Percentiles rank a stretch among this genome's conserved stretches.
Evolutionary conservation across 2,113 vertebrate species (phyloP).

Genomic region (Bucco capensis): DNA sequence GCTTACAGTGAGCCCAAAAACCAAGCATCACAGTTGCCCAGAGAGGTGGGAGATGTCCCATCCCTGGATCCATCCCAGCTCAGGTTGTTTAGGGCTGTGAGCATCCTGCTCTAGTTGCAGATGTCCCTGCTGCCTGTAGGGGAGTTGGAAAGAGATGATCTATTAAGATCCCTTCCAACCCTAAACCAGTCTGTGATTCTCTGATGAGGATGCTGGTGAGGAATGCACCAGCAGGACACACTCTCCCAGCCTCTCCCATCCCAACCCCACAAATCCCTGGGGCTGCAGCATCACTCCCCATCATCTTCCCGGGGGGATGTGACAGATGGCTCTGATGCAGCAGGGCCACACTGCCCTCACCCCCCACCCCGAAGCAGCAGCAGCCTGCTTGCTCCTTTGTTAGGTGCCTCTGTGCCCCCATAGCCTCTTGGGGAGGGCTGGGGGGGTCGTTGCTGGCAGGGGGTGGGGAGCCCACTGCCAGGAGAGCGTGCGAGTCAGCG

Average conservation of each 20-base stretch:
- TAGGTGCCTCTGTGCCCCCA: constrained; percentile 3
- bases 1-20: too few relatives aligned
- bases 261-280: neutral
- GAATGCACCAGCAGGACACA: fast-evolving
- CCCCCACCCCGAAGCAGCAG: neutral
- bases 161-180: neutral
- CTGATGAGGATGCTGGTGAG: neutral
- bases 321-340: constrained; percentile 70
- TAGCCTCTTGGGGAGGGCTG: neutral
- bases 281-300: neutral
- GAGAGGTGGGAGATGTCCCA: neutral
- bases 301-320: neutral
- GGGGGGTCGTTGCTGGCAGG: neutral
- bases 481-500: neutral
- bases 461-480: neutral
- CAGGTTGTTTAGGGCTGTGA: neutral
- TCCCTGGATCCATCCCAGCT: neutral
- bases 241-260: neutral
- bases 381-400: constrained; percentile 69
- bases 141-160: neutral
- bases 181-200: neutral
- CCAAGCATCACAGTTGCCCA: too few relatives aligned
- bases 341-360: neutral
- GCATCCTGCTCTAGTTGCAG: neutral
- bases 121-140: neutral